Evolutionary conservation across 2,888 invertebrate species (phyloP).

Genomic region (Muscina levida): DNA sequence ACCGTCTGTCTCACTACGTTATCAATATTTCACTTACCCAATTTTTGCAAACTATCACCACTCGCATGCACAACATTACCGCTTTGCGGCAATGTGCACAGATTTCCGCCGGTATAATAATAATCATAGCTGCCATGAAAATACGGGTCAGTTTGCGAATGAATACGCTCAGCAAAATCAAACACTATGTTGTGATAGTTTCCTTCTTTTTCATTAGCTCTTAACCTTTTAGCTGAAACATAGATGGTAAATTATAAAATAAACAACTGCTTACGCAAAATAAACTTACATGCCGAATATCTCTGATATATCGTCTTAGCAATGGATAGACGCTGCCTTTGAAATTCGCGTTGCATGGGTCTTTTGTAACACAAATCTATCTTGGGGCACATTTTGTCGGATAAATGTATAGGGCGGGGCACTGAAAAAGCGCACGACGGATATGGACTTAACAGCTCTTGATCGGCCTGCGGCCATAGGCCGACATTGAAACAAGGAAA

Average conservation of each 20-base stretch:
- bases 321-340: constrained; percentile 49
- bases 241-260: neutral
- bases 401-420: constrained; percentile 67
- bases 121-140: constrained; percentile 77
- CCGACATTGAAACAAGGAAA: constrained; percentile 68
- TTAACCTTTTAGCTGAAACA: constrained; percentile 51
- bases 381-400: constrained; percentile 53
- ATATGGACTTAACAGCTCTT: constrained; percentile 53
- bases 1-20: no score
- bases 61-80: constrained; percentile 70
- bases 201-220: constrained; percentile 63
- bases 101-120: constrained; percentile 77
- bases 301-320: constrained; percentile 59
- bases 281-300: constrained; percentile 65
- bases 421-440: constrained; percentile 63
- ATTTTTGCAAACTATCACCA: constrained; percentile 68
- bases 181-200: constrained; percentile 66
- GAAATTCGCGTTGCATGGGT: constrained; percentile 55
- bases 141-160: constrained; percentile 71
- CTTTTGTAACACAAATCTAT: constrained; percentile 70
- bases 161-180: constrained; percentile 67
- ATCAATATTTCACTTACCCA: no score
- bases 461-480: constrained; percentile 46
- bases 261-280: neutral
- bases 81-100: constrained; percentile 66